Conservation (phyloP, 2,888 invertebrate genomes). For the Campoplex capitator region DNA sequence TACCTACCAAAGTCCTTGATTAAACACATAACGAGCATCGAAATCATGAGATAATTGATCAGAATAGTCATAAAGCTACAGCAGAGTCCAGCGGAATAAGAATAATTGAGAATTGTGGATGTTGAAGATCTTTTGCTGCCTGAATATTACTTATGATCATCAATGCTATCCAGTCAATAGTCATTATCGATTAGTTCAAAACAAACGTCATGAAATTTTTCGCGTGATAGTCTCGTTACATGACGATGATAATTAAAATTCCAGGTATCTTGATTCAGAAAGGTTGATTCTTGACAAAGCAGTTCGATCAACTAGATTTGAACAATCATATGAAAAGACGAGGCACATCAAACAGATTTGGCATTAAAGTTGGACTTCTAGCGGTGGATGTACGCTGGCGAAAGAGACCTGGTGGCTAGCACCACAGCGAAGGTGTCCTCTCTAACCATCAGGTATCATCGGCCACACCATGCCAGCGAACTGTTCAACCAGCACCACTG, state of each 20-base stretch:
- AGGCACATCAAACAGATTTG: not conserved
- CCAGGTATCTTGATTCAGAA: not conserved
- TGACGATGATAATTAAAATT: too few relatives aligned
- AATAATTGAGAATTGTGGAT: not conserved
- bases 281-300: not conserved
- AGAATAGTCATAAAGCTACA: not conserved
- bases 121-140: not conserved
- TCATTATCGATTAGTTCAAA: not conserved
- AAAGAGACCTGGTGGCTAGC: conserved; percentile 72
- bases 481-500: conserved; percentile 52
- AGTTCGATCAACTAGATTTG: not conserved
- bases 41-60: not conserved
- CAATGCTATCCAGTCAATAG: too few relatives aligned
- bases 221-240: not conserved
- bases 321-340: not conserved
- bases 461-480: conserved; percentile 59
- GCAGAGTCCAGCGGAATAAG: not conserved
- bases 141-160: not conserved
- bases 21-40: not conserved
- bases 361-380: conserved; percentile 77
- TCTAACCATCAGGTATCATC: conserved; percentile 75
- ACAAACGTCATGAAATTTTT: not conserved
- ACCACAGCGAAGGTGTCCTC: conserved; percentile 83
- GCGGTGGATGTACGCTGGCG: conserved; percentile 80
- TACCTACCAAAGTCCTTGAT: not conserved